Evolutionary conservation across 1,140 invertebrate species (phyloP).

Genomic region (Zaprionus ornatus): DNA sequence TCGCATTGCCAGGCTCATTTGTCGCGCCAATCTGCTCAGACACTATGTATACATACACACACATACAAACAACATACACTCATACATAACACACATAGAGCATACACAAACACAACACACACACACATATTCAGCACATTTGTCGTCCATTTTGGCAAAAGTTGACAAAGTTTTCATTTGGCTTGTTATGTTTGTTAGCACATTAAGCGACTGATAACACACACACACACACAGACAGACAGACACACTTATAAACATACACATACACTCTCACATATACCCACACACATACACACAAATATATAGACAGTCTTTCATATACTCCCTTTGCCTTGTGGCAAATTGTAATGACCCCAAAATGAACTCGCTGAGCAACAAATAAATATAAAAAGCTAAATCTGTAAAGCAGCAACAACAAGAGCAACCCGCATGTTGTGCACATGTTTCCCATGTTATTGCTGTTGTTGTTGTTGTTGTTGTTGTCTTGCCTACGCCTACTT

Average conservation of each 20-base stretch:
- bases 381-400: slow-evolving; percentile 20
- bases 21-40: not conserved
- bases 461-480: slow-evolving; percentile 5
- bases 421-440: not conserved
- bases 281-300: not conserved
- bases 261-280: not conserved
- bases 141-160: slow-evolving; percentile 11
- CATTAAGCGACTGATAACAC: slow-evolving; percentile 31
- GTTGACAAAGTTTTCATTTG: slow-evolving; percentile 2
- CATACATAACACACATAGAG: not conserved
- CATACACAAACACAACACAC: not conserved
- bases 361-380: slow-evolving; percentile 48
- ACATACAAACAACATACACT: not conserved
- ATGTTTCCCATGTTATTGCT: slow-evolving; percentile 9
- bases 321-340: not conserved
- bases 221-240: not conserved
- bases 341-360: slow-evolving; percentile 66
- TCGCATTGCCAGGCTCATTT: slow-evolving; percentile 1
- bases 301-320: not conserved
- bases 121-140: not conserved
- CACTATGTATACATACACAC: not conserved
- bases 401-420: not conserved
- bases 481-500: slow-evolving; percentile 16
- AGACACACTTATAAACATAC: not conserved
- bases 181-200: slow-evolving; percentile 1